Evolutionary conservation across 2,113 vertebrate genomes (phyloP).

Genomic region (Rallus limicola): DNA sequence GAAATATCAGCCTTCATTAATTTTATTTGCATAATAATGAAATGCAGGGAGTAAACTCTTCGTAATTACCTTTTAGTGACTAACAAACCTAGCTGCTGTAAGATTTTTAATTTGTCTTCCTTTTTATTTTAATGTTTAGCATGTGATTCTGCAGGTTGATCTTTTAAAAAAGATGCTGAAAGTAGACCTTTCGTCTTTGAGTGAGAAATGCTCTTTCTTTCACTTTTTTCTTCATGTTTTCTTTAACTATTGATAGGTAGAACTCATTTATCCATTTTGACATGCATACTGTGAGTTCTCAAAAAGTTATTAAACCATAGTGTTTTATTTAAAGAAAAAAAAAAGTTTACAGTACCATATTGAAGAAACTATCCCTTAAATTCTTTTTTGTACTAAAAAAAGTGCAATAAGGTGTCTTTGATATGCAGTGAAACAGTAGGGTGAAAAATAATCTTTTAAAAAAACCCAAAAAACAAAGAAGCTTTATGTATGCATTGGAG

Average conservation of each 20-base stretch:
- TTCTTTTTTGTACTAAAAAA: background rate
- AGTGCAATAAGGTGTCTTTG: too few species aligned
- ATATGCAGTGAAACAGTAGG: background rate
- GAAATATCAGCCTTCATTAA: conserved; percentile 52
- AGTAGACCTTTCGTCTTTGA: background rate
- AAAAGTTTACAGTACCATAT: background rate
- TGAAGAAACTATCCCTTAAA: background rate
- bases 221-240: background rate
- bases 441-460: background rate
- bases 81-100: conserved; percentile 29
- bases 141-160: background rate
- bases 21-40: conserved; percentile 64
- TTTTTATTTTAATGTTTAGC: background rate
- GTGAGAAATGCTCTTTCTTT: background rate
- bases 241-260: background rate
- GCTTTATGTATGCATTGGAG: background rate
- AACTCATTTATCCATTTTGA: background rate
- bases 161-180: background rate
- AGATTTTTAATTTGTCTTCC: background rate
- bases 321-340: background rate
- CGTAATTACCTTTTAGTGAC: conserved; percentile 46
- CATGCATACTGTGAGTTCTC: background rate
- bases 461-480: background rate
- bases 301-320: background rate
- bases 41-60: background rate